Percentiles rank a stretch among this genome's conserved stretches.
Evolutionary conservation across 2,113 vertebrate species (phyloP).

Genomic region (Parus major): DNA sequence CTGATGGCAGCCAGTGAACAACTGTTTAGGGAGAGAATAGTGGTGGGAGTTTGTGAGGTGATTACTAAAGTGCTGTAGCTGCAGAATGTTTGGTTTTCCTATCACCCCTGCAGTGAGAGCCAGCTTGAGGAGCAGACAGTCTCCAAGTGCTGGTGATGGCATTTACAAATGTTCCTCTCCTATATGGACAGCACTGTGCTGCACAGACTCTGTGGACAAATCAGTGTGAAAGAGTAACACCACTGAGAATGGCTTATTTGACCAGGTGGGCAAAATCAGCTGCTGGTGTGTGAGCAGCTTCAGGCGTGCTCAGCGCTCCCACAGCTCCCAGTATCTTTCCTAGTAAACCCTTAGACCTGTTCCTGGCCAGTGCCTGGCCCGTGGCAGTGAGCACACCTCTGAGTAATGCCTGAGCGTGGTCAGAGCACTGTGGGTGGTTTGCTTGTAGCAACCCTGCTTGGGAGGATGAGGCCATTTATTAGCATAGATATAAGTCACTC

Average conservation of each 20-base stretch:
- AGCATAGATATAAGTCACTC: not conserved
- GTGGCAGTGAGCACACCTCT: rapidly evolving
- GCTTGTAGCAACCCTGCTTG: not conserved
- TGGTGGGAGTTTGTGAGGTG: not conserved
- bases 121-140: not conserved
- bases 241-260: not conserved
- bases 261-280: not conserved
- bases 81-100: not conserved
- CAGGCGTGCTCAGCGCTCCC: rapidly evolving
- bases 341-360: rapidly evolving
- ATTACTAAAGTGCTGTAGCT: not conserved
- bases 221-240: not conserved
- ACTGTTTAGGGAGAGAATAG: not conserved
- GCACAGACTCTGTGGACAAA: not conserved
- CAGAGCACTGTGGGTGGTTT: not conserved
- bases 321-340: not conserved
- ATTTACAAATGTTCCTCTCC: not conserved
- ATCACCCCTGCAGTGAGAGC: not conserved
- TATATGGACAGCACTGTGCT: not conserved
- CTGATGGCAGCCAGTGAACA: not conserved
- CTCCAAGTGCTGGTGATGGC: not conserved
- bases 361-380: not conserved
- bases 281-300: not conserved
- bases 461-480: not conserved
- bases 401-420: not conserved